Evolutionary conservation across 2,113 vertebrate genomes (phyloP).

Genomic region (Aldabrachelys gigantea): DNA sequence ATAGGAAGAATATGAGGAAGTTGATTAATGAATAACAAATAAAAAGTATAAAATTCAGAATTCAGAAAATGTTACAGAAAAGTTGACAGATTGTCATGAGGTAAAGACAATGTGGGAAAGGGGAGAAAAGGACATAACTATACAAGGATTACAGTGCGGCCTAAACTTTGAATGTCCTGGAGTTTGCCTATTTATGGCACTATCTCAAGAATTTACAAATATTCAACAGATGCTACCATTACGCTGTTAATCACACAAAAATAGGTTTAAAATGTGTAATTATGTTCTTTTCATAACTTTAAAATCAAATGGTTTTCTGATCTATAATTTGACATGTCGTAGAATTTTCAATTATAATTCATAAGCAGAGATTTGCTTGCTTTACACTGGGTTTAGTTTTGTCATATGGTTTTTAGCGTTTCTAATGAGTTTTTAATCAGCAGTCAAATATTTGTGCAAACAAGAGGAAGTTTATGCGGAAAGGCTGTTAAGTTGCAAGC

Average conservation of each 20-base stretch:
- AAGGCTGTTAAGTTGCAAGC: not conserved
- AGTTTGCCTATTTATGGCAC: not conserved
- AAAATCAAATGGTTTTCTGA: not conserved
- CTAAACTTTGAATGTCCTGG: slow-evolving; percentile 1
- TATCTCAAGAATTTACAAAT: not conserved
- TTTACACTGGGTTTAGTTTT: not conserved
- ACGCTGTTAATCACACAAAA: slow-evolving; percentile 4
- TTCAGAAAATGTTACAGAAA: not conserved
- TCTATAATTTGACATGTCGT: not conserved
- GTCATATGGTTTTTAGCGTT: not conserved
- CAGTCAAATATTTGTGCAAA: not conserved
- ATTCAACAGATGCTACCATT: not conserved
- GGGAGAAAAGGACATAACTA: not conserved
- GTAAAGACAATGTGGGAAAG: not conserved
- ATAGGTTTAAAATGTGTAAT: not conserved
- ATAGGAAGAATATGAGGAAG: not conserved
- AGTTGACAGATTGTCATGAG: not conserved
- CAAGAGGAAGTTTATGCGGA: not conserved
- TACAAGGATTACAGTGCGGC: not conserved
- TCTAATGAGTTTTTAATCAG: not conserved
- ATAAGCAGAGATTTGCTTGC: not conserved
- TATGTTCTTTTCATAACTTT: not conserved
- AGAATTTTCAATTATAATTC: not conserved
- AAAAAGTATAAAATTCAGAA: not conserved
- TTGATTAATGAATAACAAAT: not conserved